Evolutionary conservation across 2,113 vertebrate genomes (phyloP).

Genomic region (Pungitius pungitius): DNA sequence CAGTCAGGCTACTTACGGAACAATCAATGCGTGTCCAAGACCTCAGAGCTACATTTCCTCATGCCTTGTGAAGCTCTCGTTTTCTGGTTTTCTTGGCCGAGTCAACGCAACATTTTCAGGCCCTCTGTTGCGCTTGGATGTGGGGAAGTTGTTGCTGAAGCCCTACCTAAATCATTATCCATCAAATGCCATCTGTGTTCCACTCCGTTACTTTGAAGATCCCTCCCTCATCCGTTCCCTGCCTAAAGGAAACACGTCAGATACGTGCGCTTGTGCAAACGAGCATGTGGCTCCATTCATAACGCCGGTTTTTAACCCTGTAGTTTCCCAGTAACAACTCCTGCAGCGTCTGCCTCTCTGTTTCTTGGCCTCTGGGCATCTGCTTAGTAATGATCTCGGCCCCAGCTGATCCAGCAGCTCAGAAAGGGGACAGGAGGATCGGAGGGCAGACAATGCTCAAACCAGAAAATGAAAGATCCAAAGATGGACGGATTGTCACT

Average conservation of each 20-base stretch:
- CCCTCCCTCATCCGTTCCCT: slow-evolving; percentile 61
- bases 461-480: slow-evolving; percentile 64
- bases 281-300: slow-evolving; percentile 50
- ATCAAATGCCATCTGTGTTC: slow-evolving; percentile 74
- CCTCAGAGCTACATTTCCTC: slow-evolving; percentile 33
- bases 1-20: slow-evolving; percentile 33
- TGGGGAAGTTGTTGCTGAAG: slow-evolving; percentile 57
- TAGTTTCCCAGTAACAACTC: slow-evolving; percentile 34
- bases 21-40: slow-evolving; percentile 45
- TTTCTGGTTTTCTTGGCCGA: slow-evolving; percentile 53
- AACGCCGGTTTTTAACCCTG: slow-evolving; percentile 56
- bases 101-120: slow-evolving; percentile 45
- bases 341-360: slow-evolving; percentile 29
- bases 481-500: slow-evolving; percentile 76
- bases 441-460: slow-evolving; percentile 40
- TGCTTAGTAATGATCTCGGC: slow-evolving; percentile 60
- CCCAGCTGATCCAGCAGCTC: slow-evolving; percentile 69
- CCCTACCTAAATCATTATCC: slow-evolving; percentile 78
- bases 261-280: slow-evolving; percentile 40
- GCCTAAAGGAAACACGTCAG: slow-evolving; percentile 60
- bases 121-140: slow-evolving; percentile 47
- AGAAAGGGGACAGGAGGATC: background rate
- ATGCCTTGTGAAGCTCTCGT: slow-evolving; percentile 22
- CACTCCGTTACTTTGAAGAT: slow-evolving; percentile 72
- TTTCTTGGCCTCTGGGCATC: slow-evolving; percentile 57